phyloP scores from a whole-genome alignment of 2,888 invertebrate species.

The Heliconius aoede region DNA sequence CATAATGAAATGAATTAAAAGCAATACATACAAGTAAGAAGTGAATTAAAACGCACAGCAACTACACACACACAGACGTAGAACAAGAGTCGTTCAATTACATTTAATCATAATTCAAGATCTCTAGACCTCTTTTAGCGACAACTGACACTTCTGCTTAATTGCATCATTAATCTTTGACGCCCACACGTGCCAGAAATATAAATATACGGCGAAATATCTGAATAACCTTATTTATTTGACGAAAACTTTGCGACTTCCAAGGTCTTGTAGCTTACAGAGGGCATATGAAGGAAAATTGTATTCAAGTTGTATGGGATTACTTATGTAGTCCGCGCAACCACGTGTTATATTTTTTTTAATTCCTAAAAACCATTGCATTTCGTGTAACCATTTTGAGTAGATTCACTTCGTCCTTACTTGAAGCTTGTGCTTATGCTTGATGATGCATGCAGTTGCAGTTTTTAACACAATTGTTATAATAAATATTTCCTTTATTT shows the following conservation, averaged over 20 bases:
- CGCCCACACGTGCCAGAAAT: slow-evolving; percentile 28
- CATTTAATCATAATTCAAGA: slow-evolving; percentile 10
- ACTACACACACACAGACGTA: neutral
- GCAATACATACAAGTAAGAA: neutral
- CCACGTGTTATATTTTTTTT: too few species aligned
- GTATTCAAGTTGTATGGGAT: neutral
- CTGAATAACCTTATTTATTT: slow-evolving; percentile 20
- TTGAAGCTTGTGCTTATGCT: too few species aligned
- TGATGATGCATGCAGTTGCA: too few species aligned
- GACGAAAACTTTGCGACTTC: neutral
- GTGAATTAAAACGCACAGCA: neutral
- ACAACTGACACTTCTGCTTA: slow-evolving; percentile 18
- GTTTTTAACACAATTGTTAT: too few species aligned
- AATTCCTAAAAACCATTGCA: too few species aligned
- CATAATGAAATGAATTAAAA: neutral
- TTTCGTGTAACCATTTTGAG: too few species aligned
- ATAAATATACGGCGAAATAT: slow-evolving; percentile 18
- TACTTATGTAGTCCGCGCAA: neutral
- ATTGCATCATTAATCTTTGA: slow-evolving; percentile 26
- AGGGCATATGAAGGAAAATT: neutral
- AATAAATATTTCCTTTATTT: too few species aligned
- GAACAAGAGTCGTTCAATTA: slow-evolving; percentile 7
- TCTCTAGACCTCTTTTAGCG: slow-evolving; percentile 8
- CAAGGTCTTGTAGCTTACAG: neutral
- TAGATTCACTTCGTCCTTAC: too few species aligned